Base-by-base conservation (phyloP, 2,797 vertebrate species). In the Eulemur rubriventer region DNA sequence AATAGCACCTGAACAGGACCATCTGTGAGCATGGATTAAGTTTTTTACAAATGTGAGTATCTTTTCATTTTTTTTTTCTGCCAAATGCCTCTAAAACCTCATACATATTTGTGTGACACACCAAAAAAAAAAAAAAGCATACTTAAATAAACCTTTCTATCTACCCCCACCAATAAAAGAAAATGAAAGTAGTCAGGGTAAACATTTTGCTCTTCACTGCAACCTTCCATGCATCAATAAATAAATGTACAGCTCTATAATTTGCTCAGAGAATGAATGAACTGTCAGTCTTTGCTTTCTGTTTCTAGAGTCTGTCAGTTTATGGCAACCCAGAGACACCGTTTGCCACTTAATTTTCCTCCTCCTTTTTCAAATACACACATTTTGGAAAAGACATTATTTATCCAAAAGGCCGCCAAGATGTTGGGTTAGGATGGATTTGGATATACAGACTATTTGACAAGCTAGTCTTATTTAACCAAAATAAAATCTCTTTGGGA, bases 1-100 rank as follows among this genome's bases (percentile, higher is more conserved):
- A 99, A 98, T 98, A 96, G 97, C 98, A 98, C 98, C 98, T 98
- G 98, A 98, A 98, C 98, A 97, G 88, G 96, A 94, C 98, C 98
- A 99, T 99, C 98, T 99, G 98, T 97, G 98, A 98, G 94, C 92
- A 72, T 78, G 94, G 97, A 98, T 98, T 97, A 98, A 97, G 97
- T 97, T 98, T 98, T 80, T 95, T 96, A 97, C 76, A 98, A 97
- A 98, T 88, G 96, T 73, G 96, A 97, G 94, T 96, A 98, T 96
- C 90, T 96, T 96, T 98, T 97, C 92, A 48, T 95, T 98, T 97
- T 63, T 63, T 69, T 73, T 28, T 50, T 43, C 52, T 78, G 95
- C 79, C 92, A 97, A 98, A 98, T 0, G 80, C 94, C 95, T 98
- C 98, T 97, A 98, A 97, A 97, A 98, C 92, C 91, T 96, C 97